Evolutionary conservation across 35 echinoderm and acorn worm species (phyloP), one percentile per base, ranked within the genome.

Genomic region (Holothuria glaberrima): DNA sequence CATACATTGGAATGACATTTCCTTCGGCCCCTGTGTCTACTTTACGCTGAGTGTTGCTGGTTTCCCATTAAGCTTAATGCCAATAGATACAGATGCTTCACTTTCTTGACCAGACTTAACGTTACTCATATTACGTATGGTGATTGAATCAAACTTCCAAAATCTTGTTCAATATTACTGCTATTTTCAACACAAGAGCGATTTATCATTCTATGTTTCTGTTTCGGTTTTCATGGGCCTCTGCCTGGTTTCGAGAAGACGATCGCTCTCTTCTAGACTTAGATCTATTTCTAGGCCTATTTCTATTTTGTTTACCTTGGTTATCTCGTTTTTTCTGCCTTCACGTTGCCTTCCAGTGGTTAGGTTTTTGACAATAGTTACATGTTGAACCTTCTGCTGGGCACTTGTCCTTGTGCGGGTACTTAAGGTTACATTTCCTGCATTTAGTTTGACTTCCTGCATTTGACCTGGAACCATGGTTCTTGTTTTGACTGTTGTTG

Each of bases 1-100:
- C 87, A 14, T 75, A 22, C 17, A 83, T 5, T 20, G 75, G 75
- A 1, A 82, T n/a, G 22, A 67, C 45, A 31, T 91, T 91, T 26
- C 41, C 82, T 38, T 91, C 60, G 12, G 78, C 82, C 33, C 90
- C 36, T 78, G 82, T 88, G 85, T 88, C 83, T 12, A 82, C 69
- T 32, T 91, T 91, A 28, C 90, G 12, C 71, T 91, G 5, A 91
- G 24, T n/a, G 44, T 16, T 20, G 62, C 90, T n/a, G 6, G 34
- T 41, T 48, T 90, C 7, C 26, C 28, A 9, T 35, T 20, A 22
- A 68, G 1, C 9, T 66, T 29, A 6, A 84, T 85, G 4, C 26
- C 1, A 6, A 91, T 18, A 27, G 63, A 45, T 5, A 50, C 62
- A 48, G 63, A 84, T 21, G 83, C 27, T 50, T 91, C 77, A 36